phyloP scores from a whole-genome alignment of 2,113 vertebrate species.

The Etheostoma spectabile region DNA sequence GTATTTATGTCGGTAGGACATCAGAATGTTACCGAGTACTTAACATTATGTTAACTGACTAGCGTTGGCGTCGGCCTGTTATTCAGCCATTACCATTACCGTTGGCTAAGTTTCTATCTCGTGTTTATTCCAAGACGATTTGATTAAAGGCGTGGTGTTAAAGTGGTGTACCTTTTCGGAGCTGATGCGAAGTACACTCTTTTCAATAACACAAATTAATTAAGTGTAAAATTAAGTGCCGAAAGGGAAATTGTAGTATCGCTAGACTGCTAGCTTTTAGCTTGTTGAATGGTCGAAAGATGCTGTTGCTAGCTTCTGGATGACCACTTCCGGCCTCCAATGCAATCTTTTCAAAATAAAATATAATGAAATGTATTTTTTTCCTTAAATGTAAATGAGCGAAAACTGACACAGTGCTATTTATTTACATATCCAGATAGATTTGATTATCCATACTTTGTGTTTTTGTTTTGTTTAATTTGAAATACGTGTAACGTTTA shows the following conservation, averaged over 20 bases:
- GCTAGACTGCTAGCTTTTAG: constrained; percentile 36
- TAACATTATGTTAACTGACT: constrained; percentile 17
- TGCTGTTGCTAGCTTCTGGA: neutral
- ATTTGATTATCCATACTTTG: neutral
- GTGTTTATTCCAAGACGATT: neutral
- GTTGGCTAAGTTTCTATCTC: constrained; percentile 16
- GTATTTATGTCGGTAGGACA: neutral
- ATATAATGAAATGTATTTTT: neutral
- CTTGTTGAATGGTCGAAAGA: constrained; percentile 22
- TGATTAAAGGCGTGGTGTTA: neutral
- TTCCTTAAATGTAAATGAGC: too few species aligned
- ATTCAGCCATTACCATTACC: neutral
- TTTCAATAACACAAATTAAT: neutral
- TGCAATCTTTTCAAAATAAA: constrained; percentile 54
- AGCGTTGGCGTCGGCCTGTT: constrained; percentile 46
- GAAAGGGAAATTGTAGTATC: neutral
- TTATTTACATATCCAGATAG: neutral
- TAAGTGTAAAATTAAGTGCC: neutral
- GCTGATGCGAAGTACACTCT: neutral
- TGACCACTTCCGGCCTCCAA: constrained; percentile 50
- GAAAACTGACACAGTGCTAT: neutral
- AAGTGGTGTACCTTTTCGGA: constrained; percentile 25
- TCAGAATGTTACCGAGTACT: neutral
- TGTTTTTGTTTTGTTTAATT: neutral
- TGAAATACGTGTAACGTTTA: neutral